phyloP scores from a whole-genome alignment of 2,888 invertebrate genomes.

The Plusia festucae region DNA sequence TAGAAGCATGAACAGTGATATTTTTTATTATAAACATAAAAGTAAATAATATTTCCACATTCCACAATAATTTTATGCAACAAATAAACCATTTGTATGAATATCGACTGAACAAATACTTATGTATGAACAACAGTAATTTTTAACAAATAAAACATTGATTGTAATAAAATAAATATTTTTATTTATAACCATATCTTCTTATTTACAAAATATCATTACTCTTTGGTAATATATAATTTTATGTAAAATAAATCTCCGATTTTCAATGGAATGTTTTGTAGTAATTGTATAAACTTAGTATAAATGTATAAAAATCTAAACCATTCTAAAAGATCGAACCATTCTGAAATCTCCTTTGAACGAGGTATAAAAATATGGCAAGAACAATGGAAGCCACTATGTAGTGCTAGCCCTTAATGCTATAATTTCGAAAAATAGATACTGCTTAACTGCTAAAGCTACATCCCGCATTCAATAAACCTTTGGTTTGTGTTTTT shows the following conservation, averaged over 20 bases:
- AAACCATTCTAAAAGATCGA: background rate
- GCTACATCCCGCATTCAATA: no score
- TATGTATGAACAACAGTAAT: conserved; percentile 37
- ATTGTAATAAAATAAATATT: conserved; percentile 46
- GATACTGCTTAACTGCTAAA: no score
- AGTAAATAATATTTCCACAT: conserved; percentile 15
- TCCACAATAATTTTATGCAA: conserved; percentile 15
- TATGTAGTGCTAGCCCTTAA: no score
- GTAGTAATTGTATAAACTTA: background rate
- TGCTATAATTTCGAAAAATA: no score
- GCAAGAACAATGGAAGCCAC: no score
- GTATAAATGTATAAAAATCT: conserved; percentile 1
- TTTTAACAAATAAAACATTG: conserved; percentile 32
- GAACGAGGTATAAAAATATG: no score
- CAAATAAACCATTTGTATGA: background rate
- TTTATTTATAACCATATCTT: conserved; percentile 46
- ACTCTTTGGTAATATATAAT: conserved; percentile 60
- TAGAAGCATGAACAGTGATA: background rate
- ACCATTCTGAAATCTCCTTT: no score
- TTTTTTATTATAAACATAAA: background rate
- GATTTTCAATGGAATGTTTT: background rate
- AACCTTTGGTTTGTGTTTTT: no score
- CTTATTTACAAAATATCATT: conserved; percentile 49
- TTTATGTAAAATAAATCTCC: background rate
- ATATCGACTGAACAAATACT: conserved; percentile 37